Evolutionary conservation across 92 coral and sea anemone genomes (phyloP), one percentile per base, ranked within the genome.

Genomic region (Paramuricea clavata): DNA sequence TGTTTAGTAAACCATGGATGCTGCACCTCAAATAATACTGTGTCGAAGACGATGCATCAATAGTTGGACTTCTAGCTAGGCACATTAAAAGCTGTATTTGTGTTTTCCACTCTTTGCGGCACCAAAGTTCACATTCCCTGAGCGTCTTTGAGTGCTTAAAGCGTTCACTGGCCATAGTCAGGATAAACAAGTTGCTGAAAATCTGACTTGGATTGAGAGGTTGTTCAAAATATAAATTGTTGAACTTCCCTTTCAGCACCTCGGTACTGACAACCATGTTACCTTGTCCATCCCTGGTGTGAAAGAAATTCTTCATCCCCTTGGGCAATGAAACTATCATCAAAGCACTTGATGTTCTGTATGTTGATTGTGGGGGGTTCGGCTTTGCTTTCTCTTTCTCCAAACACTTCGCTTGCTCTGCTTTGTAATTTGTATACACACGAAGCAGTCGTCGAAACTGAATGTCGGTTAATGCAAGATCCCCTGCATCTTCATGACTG

Each of bases 281-380:
- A 70, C 89, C 89, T 35, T 72, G 88, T 50, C 92, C 92, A 42
- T 89, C 92, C 44, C 87, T 81, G 57, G 92, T 89, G 57, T 89
- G 89, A 32, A 85, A 76, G n/a, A 69, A 77, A 86, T 62, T 62
- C 21, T 56, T 42, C 78, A 90, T 79, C 30, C 21, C 87, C 21
- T 68, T 70, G 13, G 89, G 89, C 49, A 89, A 76, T 12, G 75
- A 32, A 47, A 89, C 75, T 0, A 89, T 86, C 28, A 62, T 28
- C 4, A 90, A 85, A 28, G 88, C 47, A 62, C 72, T 79, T 21
- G 93, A 90, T 62, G 90, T 78, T 86, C 61, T 85, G 87, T 49
- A 79, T 8, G 64, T 26, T 21, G 49, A 2, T 81, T 69, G 17
- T 52, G 34, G 42, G 7, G 54, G 27, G 75, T 61, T 47, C 16